Evolutionary conservation across 2,888 invertebrate species (phyloP).

Genomic region (Nephrotoma flavescens): DNA sequence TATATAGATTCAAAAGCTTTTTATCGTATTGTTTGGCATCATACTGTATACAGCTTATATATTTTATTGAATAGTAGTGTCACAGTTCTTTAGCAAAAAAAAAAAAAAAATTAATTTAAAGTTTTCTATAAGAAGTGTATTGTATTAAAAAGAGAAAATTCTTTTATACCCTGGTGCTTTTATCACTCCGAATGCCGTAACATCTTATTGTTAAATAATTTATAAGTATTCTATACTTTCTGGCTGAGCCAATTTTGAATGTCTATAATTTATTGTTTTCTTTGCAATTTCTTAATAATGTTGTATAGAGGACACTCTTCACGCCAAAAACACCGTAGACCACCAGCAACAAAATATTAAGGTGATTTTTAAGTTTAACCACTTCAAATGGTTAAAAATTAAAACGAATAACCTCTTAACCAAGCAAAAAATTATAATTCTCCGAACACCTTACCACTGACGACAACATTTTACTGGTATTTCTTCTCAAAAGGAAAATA

Average conservation of each 20-base stretch:
- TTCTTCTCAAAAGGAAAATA: not conserved
- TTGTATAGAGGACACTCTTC: no score
- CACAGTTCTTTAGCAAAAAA: no score
- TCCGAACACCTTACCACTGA: not conserved
- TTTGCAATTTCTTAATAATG: no score
- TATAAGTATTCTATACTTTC: not conserved
- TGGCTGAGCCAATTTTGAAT: no score
- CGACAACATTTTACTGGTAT: not conserved
- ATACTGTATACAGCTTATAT: no score
- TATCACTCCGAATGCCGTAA: not conserved
- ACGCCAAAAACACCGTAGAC: no score
- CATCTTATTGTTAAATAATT: not conserved
- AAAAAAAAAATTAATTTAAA: no score
- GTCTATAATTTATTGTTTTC: no score
- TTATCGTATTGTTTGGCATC: no score
- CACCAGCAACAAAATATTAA: not conserved
- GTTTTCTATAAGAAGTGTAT: not conserved
- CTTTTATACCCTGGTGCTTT: not conserved
- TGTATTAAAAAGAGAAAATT: not conserved
- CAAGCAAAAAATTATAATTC: not conserved
- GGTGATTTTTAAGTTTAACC: not conserved
- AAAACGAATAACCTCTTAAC: not conserved
- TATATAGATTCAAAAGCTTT: no score
- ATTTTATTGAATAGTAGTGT: no score
- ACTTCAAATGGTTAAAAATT: not conserved